A percentile compares a stretch with the other conserved stretches of the same genome.
These are phyloP conservation scores for Chionis minor DNA, from an alignment of 2,113 vertebrate species.

Conservation along the genomic window DNA sequence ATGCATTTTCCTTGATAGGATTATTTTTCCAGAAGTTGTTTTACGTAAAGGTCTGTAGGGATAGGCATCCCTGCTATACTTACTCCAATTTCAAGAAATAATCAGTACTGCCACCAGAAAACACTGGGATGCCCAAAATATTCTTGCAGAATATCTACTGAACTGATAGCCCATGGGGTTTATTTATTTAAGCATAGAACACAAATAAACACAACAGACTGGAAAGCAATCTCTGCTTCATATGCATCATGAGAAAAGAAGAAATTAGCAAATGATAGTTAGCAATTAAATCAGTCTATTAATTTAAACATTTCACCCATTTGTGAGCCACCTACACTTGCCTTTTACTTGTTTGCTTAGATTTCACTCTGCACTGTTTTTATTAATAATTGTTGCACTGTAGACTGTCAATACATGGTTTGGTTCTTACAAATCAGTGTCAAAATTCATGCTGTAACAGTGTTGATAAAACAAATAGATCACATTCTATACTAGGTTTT, in stretches of 20 bases:
- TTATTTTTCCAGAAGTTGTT: constrained; percentile 4
- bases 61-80: background rate
- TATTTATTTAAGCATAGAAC: background rate
- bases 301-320: background rate
- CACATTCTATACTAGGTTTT: background rate
- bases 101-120: background rate
- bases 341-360: background rate
- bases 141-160: background rate
- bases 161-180: background rate
- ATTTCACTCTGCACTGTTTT: background rate
- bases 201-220: background rate
- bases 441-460: background rate
- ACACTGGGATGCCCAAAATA: background rate
- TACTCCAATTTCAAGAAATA: background rate
- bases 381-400: background rate
- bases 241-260: background rate
- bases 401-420: background rate
- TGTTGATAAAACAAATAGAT: background rate
- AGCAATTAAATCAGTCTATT: background rate
- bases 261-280: background rate
- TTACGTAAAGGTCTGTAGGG: background rate
- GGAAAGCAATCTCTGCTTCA: background rate
- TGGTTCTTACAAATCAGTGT: background rate
- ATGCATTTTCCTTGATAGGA: background rate
- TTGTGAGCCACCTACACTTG: background rate